Conservation (phyloP, 2,888 invertebrate species). For the Eilema griseolum region DNA sequence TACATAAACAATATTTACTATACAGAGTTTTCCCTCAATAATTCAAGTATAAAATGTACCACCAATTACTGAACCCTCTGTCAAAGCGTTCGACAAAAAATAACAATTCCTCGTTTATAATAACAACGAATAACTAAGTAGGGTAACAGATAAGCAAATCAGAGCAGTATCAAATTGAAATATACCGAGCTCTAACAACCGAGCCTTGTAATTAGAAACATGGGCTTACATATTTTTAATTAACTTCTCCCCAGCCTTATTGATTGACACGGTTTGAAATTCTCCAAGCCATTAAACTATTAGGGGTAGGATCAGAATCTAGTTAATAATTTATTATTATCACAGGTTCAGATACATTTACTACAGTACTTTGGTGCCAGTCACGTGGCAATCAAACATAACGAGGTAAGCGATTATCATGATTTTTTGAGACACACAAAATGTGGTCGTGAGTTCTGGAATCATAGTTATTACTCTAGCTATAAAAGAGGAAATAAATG, state of each 20-base stretch:
- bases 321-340: not conserved
- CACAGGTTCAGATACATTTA: not conserved
- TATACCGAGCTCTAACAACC: slow-evolving; percentile 44
- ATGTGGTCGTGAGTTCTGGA: too few species aligned
- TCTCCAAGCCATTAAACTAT: not conserved
- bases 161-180: slow-evolving; percentile 36
- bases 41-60: slow-evolving; percentile 9
- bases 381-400: not conserved
- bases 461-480: too few species aligned
- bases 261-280: not conserved
- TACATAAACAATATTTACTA: not conserved
- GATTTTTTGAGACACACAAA: too few species aligned
- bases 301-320: not conserved
- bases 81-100: slow-evolving; percentile 9
- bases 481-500: too few species aligned
- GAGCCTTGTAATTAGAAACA: slow-evolving; percentile 46
- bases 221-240: slow-evolving; percentile 44
- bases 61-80: slow-evolving; percentile 13
- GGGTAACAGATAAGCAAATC: slow-evolving; percentile 16
- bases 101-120: slow-evolving; percentile 13
- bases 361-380: not conserved
- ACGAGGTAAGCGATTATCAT: too few species aligned
- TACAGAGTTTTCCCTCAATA: not conserved
- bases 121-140: slow-evolving; percentile 13
- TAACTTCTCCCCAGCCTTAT: slow-evolving; percentile 25